These are phyloP conservation scores for Pseudococcus viburni DNA, from an alignment of 2,888 invertebrate genomes.

Conservation along the genomic window DNA sequence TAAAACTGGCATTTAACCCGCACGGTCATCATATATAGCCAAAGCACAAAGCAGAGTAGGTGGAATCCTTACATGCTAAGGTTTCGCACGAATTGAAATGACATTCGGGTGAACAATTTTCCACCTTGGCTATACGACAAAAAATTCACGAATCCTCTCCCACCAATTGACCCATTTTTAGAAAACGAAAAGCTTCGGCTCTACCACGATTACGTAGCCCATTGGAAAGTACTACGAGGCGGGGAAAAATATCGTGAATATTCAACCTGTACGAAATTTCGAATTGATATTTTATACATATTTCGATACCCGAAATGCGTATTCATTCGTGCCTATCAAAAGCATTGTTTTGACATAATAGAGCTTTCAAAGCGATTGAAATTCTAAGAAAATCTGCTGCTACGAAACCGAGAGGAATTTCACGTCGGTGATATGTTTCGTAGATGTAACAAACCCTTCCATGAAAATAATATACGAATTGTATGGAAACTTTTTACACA, in stretches of 20 bases:
- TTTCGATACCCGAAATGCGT: background rate
- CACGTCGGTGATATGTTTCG: background rate
- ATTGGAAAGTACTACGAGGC: background rate
- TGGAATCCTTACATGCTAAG: background rate
- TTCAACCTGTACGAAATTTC: background rate
- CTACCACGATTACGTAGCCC: background rate
- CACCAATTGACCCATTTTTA: background rate
- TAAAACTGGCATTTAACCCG: background rate
- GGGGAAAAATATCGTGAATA: slow-evolving; percentile 12
- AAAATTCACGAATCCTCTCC: background rate
- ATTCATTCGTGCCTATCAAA: background rate
- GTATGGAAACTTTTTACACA: background rate
- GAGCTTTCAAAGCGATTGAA: background rate
- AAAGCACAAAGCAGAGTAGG: background rate
- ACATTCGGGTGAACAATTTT: background rate
- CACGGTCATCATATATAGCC: background rate
- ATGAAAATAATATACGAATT: background rate
- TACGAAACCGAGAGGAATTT: background rate
- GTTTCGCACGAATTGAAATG: background rate
- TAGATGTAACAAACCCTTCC: background rate
- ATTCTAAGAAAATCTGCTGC: background rate
- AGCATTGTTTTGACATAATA: background rate
- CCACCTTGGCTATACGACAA: background rate
- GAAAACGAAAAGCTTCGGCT: background rate
- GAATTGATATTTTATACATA: background rate